phyloP scores from a whole-genome alignment of 2,797 vertebrate species.

The Pyrocephalus nanus region DNA sequence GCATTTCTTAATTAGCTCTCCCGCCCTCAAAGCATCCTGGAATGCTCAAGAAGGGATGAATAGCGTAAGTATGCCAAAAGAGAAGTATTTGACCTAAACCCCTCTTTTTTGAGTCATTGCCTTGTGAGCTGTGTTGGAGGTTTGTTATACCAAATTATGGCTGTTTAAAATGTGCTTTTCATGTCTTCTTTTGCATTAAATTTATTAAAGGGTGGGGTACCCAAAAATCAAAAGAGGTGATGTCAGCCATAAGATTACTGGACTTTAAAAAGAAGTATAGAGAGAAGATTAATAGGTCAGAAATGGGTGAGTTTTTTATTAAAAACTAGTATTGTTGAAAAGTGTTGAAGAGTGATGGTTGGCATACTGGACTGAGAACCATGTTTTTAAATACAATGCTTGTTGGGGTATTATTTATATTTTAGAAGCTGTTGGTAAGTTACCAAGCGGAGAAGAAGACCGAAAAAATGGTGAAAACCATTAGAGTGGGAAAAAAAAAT shows the following conservation, averaged over 20 bases:
- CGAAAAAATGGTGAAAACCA: not conserved
- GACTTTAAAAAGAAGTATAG: not conserved
- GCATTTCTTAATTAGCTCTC: not conserved
- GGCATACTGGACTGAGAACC: not conserved
- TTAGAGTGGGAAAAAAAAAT: not conserved
- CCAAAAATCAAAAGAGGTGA: not conserved
- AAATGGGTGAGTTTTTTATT: not conserved
- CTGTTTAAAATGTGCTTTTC: not conserved
- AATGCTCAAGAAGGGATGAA: not conserved
- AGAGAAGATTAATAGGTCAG: not conserved
- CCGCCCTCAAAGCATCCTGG: not conserved
- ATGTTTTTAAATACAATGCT: not conserved
- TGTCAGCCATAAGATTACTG: not conserved
- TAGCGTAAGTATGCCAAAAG: not conserved
- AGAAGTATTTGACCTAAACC: not conserved
- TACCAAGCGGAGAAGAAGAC: not conserved
- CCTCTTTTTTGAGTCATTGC: not conserved
- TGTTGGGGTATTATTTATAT: not conserved
- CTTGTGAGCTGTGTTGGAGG: not conserved
- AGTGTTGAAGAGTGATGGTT: not conserved
- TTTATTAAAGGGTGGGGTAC: not conserved
- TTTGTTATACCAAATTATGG: not conserved
- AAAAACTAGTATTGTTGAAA: not conserved
- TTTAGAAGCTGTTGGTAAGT: not conserved
- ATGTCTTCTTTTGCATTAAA: not conserved